A percentile compares a stretch with the other conserved stretches of the same genome.
Conservation (phyloP, 2,888 invertebrate species). For the Punctoribates punctum region DNA sequence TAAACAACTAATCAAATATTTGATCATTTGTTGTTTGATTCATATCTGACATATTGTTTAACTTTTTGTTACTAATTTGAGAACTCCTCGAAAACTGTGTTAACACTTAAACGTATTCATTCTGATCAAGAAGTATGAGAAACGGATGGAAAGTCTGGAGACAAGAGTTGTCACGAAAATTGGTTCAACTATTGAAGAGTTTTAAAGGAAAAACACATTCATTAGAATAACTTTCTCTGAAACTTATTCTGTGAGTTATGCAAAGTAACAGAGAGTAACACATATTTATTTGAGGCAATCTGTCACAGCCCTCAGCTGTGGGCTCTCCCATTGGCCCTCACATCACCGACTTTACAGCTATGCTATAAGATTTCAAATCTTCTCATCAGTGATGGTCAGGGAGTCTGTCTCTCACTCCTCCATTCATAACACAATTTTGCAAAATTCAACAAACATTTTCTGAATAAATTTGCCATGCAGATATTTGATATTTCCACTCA, state of each 20-base stretch:
- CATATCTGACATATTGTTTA: no score
- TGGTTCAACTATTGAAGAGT: not conserved
- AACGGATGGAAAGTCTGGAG: not conserved
- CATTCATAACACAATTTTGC: no score
- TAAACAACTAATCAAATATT: not conserved
- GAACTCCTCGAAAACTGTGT: not conserved
- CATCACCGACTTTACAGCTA: not conserved
- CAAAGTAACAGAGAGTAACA: constrained; percentile 26
- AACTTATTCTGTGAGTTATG: constrained; percentile 26
- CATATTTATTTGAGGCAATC: constrained; percentile 14
- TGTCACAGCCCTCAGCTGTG: constrained; percentile 23
- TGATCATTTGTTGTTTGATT: no score
- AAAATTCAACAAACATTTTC: no score
- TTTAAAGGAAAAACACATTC: constrained; percentile 10
- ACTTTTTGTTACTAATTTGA: no score
- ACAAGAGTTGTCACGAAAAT: not conserved
- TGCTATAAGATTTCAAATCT: not conserved
- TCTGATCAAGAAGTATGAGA: not conserved
- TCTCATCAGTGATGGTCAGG: no score
- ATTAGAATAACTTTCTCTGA: constrained; percentile 17
- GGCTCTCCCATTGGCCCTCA: not conserved
- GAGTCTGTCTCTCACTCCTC: no score
- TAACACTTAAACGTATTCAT: not conserved
- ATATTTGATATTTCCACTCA: no score
- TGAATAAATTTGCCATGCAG: no score